phyloP scores from a whole-genome alignment of 2,888 invertebrate species.

The Drosophila peninsularis region DNA sequence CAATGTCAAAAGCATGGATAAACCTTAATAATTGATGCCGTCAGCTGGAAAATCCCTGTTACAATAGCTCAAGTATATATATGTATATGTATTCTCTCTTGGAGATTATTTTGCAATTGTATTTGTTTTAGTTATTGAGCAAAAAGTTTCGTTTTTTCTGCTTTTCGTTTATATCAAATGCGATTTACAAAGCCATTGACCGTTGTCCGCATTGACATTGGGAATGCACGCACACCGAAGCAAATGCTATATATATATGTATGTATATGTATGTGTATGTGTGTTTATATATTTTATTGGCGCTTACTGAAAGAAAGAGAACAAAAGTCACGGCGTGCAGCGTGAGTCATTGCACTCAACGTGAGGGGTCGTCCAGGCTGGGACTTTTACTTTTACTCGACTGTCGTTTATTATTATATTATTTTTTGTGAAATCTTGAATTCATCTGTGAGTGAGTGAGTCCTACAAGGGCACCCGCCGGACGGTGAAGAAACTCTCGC shows the following conservation, averaged over 20 bases:
- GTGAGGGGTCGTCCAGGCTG: slow-evolving; percentile 44
- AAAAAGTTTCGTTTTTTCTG: slow-evolving; percentile 28
- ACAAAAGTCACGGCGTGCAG: slow-evolving; percentile 72
- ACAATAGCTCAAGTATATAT: neutral
- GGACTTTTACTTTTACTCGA: slow-evolving; percentile 55
- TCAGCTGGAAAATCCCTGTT: neutral
- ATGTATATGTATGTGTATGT: slow-evolving; percentile 9
- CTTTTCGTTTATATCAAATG: slow-evolving; percentile 49
- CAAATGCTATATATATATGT: slow-evolving; percentile 14
- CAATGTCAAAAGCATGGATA: neutral
- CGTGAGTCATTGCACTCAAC: slow-evolving; percentile 73
- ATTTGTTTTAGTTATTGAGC: slow-evolving; percentile 37
- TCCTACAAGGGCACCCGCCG: slow-evolving; percentile 37
- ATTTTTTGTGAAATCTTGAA: neutral
- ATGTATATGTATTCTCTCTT: too few species aligned
- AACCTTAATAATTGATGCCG: neutral
- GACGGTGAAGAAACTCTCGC: slow-evolving; percentile 51
- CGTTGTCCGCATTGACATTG: slow-evolving; percentile 75
- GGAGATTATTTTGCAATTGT: slow-evolving; percentile 1
- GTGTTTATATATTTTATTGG: slow-evolving; percentile 31
- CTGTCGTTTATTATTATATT: slow-evolving; percentile 4
- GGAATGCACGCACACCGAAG: slow-evolving; percentile 29
- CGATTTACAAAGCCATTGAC: slow-evolving; percentile 66
- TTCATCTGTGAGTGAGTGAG: slow-evolving; percentile 3
- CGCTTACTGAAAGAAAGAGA: slow-evolving; percentile 74